These are phyloP conservation scores for Cosmopolites sordidus DNA, from an alignment of 2,888 invertebrate genomes.

Conservation along the genomic window DNA sequence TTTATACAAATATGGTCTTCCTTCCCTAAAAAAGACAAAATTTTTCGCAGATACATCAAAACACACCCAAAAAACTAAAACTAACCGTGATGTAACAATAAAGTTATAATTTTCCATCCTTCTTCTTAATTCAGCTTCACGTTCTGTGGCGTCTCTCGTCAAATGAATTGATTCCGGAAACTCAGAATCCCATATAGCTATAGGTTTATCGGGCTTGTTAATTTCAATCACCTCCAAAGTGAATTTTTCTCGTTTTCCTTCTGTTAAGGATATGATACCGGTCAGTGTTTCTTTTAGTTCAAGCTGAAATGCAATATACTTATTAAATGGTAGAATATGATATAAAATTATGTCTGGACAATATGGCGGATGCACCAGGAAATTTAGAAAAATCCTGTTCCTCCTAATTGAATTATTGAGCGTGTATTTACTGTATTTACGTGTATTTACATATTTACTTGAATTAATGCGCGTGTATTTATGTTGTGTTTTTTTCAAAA, in stretches of 20 bases:
- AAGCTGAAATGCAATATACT: too few species aligned
- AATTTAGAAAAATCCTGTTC: too few species aligned
- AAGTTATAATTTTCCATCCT: constrained; percentile 35
- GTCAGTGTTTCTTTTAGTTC: constrained; percentile 48
- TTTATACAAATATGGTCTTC: constrained; percentile 66
- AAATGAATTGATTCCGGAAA: constrained; percentile 30
- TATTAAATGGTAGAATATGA: too few species aligned
- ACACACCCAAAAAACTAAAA: too few species aligned
- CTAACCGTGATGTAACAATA: constrained; percentile 55
- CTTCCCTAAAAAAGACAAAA: constrained; percentile 52
- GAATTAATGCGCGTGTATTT: too few species aligned
- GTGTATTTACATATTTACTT: too few species aligned
- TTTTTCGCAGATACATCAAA: too few species aligned
- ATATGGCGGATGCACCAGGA: too few species aligned
- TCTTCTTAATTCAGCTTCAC: constrained; percentile 19
- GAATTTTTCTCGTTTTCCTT: constrained; percentile 62
- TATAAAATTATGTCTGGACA: too few species aligned
- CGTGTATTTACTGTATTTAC: too few species aligned
- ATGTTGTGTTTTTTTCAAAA: too few species aligned
- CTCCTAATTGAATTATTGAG: too few species aligned
- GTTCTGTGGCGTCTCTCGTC: constrained; percentile 39
- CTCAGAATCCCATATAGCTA: constrained; percentile 50
- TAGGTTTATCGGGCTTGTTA: constrained; percentile 52
- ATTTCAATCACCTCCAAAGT: constrained; percentile 62
- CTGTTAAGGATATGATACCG: constrained; percentile 61